Percentiles rank a stretch among this genome's conserved stretches.
Conservation (phyloP, 2,888 invertebrate genomes). For the Blastobasis lacticolella region DNA sequence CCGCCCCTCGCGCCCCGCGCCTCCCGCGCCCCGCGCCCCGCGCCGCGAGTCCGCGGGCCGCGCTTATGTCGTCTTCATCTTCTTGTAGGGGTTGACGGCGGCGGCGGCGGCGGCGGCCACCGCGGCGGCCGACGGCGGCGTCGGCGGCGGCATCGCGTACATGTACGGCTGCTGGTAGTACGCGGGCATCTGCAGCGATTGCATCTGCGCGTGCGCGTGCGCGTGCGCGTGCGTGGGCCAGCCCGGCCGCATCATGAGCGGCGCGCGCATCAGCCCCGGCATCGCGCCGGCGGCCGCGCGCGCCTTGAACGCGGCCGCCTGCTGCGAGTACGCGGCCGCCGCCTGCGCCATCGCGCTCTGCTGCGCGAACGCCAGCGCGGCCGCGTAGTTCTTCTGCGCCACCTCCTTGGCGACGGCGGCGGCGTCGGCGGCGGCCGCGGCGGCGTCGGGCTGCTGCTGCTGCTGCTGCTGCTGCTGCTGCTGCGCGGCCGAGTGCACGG, state of each 20-base stretch:
- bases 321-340: constrained; percentile 62
- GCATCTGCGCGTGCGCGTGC: constrained; percentile 44
- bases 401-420: constrained; percentile 80
- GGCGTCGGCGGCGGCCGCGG: constrained; percentile 86
- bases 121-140: constrained; percentile 54
- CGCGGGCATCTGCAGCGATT: constrained; percentile 54
- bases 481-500: constrained; percentile 58
- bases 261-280: constrained; percentile 49
- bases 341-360: constrained; percentile 64
- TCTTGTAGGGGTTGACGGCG: constrained; percentile 88
- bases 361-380: constrained; percentile 72
- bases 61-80: constrained; percentile 88
- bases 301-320: constrained; percentile 78
- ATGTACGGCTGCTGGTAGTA: constrained; percentile 70
- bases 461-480: constrained; percentile 52
- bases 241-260: constrained; percentile 59
- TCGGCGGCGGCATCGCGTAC: constrained; percentile 69
- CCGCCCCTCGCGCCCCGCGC: constrained; percentile 52
- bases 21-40: constrained; percentile 8
- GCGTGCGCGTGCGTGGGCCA: constrained; percentile 57
- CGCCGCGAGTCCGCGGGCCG: too few species aligned
- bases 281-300: constrained; percentile 75
- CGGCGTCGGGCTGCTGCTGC: too few species aligned
- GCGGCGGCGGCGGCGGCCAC: constrained; percentile 55
- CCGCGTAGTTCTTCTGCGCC: constrained; percentile 76